Percentiles rank a stretch among this genome's conserved stretches.
These are phyloP conservation scores for Semnornis frantzii DNA, from an alignment of 2,113 vertebrate species.

Conservation along the genomic window DNA sequence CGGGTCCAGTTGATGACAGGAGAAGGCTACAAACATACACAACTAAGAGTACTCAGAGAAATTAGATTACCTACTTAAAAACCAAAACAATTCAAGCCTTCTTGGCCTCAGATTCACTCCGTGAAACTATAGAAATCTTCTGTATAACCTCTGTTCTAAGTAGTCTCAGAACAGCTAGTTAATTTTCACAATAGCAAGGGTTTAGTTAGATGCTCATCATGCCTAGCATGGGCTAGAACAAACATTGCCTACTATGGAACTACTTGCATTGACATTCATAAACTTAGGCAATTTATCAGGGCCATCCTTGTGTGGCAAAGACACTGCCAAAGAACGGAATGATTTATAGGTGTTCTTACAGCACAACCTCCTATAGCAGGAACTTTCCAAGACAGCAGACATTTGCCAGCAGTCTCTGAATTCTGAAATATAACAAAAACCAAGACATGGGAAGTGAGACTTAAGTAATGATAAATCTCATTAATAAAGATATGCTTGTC, in stretches of 20 bases:
- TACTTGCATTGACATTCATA: constrained; percentile 4
- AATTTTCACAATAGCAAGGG: not conserved
- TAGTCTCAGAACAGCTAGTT: not conserved
- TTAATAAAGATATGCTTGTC: not conserved
- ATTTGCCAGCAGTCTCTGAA: not conserved
- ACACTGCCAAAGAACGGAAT: not conserved
- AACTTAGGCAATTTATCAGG: not conserved
- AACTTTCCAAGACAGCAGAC: not conserved
- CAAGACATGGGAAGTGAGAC: not conserved
- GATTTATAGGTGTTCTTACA: constrained; percentile 10
- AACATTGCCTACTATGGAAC: constrained; percentile 55
- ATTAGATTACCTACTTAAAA: not conserved
- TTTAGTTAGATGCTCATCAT: not conserved
- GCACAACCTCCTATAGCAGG: not conserved
- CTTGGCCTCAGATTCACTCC: not conserved
- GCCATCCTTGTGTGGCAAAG: not conserved
- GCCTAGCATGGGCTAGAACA: not conserved
- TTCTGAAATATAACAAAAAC: not conserved
- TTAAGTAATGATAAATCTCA: not conserved
- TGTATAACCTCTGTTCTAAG: not conserved
- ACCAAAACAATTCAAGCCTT: not conserved
- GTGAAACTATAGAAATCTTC: not conserved
- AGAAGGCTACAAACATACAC: not conserved
- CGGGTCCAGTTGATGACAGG: not conserved
- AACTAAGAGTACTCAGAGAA: not conserved